phyloP scores from a whole-genome alignment of 2,888 invertebrate species.

The Selenia dentaria region DNA sequence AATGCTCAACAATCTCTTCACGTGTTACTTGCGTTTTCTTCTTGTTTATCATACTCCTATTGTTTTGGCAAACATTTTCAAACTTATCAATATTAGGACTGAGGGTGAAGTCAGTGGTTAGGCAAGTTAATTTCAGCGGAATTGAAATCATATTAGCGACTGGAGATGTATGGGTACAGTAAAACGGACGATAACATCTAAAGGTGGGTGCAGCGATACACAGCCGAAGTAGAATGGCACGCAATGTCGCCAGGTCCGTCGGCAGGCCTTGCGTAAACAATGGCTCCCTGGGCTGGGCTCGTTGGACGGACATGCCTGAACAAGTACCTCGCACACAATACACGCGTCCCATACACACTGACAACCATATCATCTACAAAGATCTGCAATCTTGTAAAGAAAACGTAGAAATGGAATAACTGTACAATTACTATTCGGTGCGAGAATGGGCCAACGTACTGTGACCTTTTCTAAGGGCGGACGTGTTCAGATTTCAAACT shows the following conservation, averaged over 20 bases:
- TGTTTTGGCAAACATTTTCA: no score
- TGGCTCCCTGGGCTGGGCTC: slow-evolving; percentile 44
- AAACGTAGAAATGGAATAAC: slow-evolving; percentile 21
- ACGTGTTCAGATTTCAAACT: slow-evolving; percentile 49
- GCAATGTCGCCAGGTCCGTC: slow-evolving; percentile 42
- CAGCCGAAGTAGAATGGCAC: slow-evolving; percentile 41
- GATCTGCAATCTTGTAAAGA: slow-evolving; percentile 13
- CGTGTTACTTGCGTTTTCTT: no score
- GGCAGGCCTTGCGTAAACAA: slow-evolving; percentile 54
- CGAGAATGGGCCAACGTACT: slow-evolving; percentile 33
- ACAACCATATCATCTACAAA: slow-evolving; percentile 11
- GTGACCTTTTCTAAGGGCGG: slow-evolving; percentile 49
- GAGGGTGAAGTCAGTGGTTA: no score
- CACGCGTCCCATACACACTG: slow-evolving; percentile 25
- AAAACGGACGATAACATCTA: slow-evolving; percentile 42
- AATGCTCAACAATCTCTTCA: no score
- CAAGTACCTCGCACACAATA: slow-evolving; percentile 32
- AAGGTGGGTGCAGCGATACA: slow-evolving; percentile 52
- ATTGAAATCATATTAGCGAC: no score
- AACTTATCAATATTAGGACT: no score
- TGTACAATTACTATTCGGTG: slow-evolving; percentile 26
- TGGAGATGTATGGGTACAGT: slow-evolving; percentile 10
- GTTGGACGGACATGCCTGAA: slow-evolving; percentile 34
- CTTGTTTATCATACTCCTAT: no score
- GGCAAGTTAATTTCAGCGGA: no score